Conservation (phyloP, 2,113 vertebrate species). For the Chunga burmeisteri region DNA sequence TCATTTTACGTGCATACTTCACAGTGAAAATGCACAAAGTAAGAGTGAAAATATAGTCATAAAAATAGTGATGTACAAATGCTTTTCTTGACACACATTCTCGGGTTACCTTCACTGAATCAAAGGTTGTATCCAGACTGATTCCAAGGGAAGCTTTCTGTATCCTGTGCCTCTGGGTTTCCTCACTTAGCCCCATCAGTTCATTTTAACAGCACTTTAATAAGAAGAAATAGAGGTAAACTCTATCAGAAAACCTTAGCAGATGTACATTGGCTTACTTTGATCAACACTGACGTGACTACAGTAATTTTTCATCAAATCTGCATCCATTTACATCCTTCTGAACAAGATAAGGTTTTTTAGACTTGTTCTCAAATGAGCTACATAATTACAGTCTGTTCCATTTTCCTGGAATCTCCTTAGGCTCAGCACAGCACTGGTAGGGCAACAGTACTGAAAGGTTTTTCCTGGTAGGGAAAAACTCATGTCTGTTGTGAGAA, state of each 20-base stretch:
- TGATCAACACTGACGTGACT: neutral
- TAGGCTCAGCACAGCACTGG: neutral
- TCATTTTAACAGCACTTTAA: neutral
- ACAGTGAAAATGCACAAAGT: neutral
- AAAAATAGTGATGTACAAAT: neutral
- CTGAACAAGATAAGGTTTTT: neutral
- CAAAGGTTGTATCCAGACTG: neutral
- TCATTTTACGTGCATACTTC: neutral
- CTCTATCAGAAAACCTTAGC: neutral
- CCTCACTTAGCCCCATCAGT: neutral
- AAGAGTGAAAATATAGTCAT: neutral
- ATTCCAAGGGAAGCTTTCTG: neutral
- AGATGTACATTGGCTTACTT: neutral
- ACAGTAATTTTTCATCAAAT: neutral
- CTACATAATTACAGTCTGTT: neutral
- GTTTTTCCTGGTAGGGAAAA: neutral
- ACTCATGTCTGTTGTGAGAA: neutral
- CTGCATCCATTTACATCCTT: neutral
- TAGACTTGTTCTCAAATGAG: neutral
- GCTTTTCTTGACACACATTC: neutral
- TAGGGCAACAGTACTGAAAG: neutral
- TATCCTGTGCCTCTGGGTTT: neutral
- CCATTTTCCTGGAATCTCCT: neutral
- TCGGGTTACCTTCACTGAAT: neutral
- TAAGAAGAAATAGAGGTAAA: neutral